Conservation (phyloP, 1,140 invertebrate species). For the Globodera ellingtonae region DNA sequence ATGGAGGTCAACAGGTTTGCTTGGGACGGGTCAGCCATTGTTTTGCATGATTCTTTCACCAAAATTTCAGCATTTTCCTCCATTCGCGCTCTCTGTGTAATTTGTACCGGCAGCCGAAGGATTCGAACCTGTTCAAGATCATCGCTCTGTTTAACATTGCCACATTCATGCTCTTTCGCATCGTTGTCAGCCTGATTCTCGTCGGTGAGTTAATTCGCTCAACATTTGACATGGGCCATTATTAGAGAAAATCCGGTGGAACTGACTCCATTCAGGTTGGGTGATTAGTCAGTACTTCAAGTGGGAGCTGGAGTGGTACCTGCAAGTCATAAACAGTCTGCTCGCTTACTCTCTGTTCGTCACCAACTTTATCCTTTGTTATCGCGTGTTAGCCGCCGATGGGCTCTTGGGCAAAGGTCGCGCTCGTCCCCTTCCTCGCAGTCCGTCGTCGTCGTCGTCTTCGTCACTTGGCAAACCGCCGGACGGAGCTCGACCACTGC, state of each 20-base stretch:
- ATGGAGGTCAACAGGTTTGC: slow-evolving; percentile 64
- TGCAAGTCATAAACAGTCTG: slow-evolving; percentile 6
- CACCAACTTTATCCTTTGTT: slow-evolving; percentile 61
- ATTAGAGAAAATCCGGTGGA: too few relatives aligned
- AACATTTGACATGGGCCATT: too few relatives aligned
- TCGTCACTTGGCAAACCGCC: neutral
- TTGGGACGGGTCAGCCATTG: neutral
- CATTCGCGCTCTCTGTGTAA: slow-evolving; percentile 60
- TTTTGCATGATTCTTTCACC: neutral
- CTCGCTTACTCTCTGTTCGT: slow-evolving; percentile 46
- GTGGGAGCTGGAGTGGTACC: slow-evolving; percentile 10
- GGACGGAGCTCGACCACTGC: neutral
- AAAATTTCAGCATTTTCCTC: slow-evolving; percentile 49
- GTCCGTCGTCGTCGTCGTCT: too few relatives aligned
- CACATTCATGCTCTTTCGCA: too few relatives aligned
- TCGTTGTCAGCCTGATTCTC: too few relatives aligned
- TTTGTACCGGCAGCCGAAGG: slow-evolving; percentile 57
- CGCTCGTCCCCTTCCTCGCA: neutral
- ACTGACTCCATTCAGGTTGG: slow-evolving; percentile 7
- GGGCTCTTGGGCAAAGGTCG: slow-evolving; percentile 53
- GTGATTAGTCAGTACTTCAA: neutral
- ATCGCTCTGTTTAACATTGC: slow-evolving; percentile 33
- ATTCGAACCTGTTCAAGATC: slow-evolving; percentile 58
- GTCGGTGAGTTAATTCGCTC: neutral
- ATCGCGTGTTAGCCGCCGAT: slow-evolving; percentile 63